Evolutionary conservation across 2,113 vertebrate species (phyloP).

Genomic region (Anoplopoma fimbria): DNA sequence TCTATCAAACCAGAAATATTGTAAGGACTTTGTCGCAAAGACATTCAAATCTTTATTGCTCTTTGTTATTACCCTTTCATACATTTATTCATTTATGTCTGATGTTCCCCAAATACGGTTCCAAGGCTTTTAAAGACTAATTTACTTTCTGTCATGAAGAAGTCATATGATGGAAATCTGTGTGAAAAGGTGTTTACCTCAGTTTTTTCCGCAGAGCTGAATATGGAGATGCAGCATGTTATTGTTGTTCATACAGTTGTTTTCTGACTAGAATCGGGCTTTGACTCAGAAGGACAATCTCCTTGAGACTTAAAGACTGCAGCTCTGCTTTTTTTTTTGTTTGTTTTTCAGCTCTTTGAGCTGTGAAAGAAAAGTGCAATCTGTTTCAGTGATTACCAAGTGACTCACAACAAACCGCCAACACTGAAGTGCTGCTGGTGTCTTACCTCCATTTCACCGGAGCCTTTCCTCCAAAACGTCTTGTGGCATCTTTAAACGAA

Average conservation of each 20-base stretch:
- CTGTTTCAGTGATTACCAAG: slow-evolving; percentile 51
- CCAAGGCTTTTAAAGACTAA: not conserved
- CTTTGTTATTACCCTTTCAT: not conserved
- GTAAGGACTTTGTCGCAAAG: not conserved
- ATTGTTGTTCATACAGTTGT: slow-evolving; percentile 36
- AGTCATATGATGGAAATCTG: not conserved
- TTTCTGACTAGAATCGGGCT: slow-evolving; percentile 21
- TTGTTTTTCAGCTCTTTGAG: slow-evolving; percentile 33
- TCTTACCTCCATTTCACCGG: slow-evolving; percentile 25
- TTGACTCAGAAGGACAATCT: slow-evolving; percentile 45
- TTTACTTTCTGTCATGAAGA: not conserved
- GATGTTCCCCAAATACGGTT: not conserved
- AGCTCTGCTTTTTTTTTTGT: not conserved
- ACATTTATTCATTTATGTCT: not conserved
- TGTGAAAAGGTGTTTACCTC: not conserved
- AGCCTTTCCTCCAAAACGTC: slow-evolving; percentile 20
- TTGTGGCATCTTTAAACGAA: slow-evolving; percentile 21
- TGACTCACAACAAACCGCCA: slow-evolving; percentile 50
- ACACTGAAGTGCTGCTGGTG: slow-evolving; percentile 31
- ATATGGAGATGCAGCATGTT: slow-evolving; percentile 18
- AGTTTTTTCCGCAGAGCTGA: slow-evolving; percentile 3
- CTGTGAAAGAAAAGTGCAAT: slow-evolving; percentile 49
- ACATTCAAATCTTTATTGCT: not conserved
- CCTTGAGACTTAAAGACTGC: slow-evolving; percentile 31
- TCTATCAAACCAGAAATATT: not conserved